Evolutionary conservation across 2,113 vertebrate species (phyloP), one percentile per base, ranked within the genome.

Genomic region (Cheilinus undulatus): DNA sequence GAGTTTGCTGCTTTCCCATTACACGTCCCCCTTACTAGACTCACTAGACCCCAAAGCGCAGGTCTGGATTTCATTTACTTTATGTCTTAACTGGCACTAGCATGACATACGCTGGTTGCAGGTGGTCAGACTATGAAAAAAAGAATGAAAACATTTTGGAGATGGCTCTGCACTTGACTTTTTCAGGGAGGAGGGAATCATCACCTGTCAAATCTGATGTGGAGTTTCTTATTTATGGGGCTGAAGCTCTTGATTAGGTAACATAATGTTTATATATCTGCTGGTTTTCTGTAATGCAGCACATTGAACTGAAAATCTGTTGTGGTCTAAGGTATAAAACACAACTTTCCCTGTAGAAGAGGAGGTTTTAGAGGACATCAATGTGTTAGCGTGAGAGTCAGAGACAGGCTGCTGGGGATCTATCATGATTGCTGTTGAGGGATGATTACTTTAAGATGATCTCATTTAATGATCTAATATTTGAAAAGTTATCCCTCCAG

Each of bases 31-130:
- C 83, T 81, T 73, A 70, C 78, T 20, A 45, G 80, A 74, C 73
- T 79, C 69, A 54, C 70, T 72, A 76, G 74, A 90, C 73, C 87
- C 86, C 80, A 83, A 80, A 78, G 82, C 77, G 14, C 40, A 80
- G 49, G 86, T 83, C 90, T 93, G 91, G 83, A 45, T 91, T 91
- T 90, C 74, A 90, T 93, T 93, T 91, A 82, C 72, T 88, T 92
- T 81, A 85, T 83, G 81, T 88, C 85, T 91, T 85, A 82, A 91
- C 81, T 86, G 84, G 88, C 88, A 88, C 85, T 67, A 73, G 65
- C 67, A 74, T 69, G 75, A 90, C 83, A 88, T 74, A 64, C 82
- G 77, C 70, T 70, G 74, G 67, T 83, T 84, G 78, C 91, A 93
- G 91, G 90, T 93, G 91, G 88, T 89, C 86, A 82, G 63, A 82